These are phyloP conservation scores for Campoplex capitator DNA, from an alignment of 2,888 invertebrate species.

Conservation along the genomic window DNA sequence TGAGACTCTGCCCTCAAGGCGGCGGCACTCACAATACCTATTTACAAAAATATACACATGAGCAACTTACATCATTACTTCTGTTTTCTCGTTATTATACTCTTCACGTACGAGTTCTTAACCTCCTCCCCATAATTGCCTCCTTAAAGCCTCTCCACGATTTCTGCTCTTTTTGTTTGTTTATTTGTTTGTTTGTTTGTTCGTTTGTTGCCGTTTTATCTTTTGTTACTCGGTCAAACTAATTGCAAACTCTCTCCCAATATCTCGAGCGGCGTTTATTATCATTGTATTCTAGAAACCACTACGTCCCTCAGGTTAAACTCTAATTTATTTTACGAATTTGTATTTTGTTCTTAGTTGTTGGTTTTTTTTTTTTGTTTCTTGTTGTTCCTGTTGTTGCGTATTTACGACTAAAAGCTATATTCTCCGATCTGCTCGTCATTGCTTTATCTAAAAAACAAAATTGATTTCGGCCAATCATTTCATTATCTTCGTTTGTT, in stretches of 20 bases:
- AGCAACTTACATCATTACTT: constrained; percentile 82
- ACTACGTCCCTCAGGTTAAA: constrained; percentile 78
- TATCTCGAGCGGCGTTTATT: constrained; percentile 71
- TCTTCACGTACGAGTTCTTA: constrained; percentile 51
- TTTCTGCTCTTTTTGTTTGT: constrained; percentile 56
- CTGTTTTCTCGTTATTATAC: constrained; percentile 67
- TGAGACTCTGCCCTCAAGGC: constrained; percentile 79
- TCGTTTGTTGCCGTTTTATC: constrained; percentile 52
- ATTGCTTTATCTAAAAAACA: constrained; percentile 76
- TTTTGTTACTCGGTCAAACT: constrained; percentile 66
- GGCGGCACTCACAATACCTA: constrained; percentile 82
- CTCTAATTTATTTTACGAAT: constrained; percentile 83
- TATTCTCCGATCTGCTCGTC: constrained; percentile 34
- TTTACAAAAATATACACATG: constrained; percentile 85
- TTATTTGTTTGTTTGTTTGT: constrained; percentile 46
- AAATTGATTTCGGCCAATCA: constrained; percentile 58
- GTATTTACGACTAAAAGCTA: constrained; percentile 70
- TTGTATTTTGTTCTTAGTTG: constrained; percentile 74
- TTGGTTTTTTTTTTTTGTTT: constrained; percentile 40
- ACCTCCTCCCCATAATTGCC: constrained; percentile 48
- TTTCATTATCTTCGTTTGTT: constrained; percentile 44
- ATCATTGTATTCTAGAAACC: constrained; percentile 75
- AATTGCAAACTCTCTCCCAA: constrained; percentile 70
- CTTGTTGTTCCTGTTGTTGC: constrained; percentile 70
- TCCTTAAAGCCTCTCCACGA: constrained; percentile 59